phyloP scores from a whole-genome alignment of 2,888 invertebrate genomes.

The Conops quadrifasciatus region DNA sequence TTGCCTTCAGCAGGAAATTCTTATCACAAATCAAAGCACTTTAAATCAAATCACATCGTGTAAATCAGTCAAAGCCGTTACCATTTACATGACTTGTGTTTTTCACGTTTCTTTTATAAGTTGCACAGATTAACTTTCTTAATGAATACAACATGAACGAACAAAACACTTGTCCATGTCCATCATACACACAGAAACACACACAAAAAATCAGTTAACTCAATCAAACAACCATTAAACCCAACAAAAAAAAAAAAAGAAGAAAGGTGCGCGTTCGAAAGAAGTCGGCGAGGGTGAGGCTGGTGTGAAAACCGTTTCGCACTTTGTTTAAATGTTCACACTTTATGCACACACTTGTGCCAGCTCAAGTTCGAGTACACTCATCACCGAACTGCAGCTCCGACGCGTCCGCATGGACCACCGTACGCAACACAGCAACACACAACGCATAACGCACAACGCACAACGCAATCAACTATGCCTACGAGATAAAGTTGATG shows the following conservation, averaged over 20 bases:
- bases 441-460: neutral
- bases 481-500: slow-evolving; percentile 33
- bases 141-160: neutral
- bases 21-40: slow-evolving; percentile 42
- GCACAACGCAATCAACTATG: slow-evolving; percentile 28
- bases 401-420: neutral
- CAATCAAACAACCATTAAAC: slow-evolving; percentile 18
- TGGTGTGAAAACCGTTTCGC: slow-evolving; percentile 34
- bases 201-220: slow-evolving; percentile 20
- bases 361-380: neutral
- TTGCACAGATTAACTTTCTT: slow-evolving; percentile 35
- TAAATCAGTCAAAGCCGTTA: slow-evolving; percentile 37
- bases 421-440: neutral
- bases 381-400: neutral
- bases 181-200: slow-evolving; percentile 35
- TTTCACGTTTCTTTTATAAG: too few species aligned
- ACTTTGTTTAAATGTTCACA: slow-evolving; percentile 46
- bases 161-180: slow-evolving; percentile 10
- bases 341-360: slow-evolving; percentile 35
- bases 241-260: too few species aligned
- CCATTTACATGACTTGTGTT: neutral
- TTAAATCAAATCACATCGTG: slow-evolving; percentile 5
- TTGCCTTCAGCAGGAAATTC: slow-evolving; percentile 40
- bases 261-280: too few species aligned
- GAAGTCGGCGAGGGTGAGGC: neutral